Percentiles rank a stretch among this genome's conserved stretches.
Evolutionary conservation across 1,140 invertebrate genomes (phyloP).

Genomic region (Calephelis nemesis): DNA sequence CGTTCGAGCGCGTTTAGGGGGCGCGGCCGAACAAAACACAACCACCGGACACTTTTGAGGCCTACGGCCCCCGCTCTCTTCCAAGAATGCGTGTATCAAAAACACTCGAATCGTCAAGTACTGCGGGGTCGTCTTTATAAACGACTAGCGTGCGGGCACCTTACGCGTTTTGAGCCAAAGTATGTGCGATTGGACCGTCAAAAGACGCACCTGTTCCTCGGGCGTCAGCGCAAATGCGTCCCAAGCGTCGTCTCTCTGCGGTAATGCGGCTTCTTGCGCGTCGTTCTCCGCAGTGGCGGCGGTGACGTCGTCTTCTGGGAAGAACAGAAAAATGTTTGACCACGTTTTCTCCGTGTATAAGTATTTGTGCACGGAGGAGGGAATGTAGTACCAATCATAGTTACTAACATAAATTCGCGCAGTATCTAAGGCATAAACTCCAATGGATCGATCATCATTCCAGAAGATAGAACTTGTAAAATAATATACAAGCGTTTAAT

Average conservation of each 20-base stretch:
- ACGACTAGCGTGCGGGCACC: background rate
- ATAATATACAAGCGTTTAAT: slow-evolving; percentile 11
- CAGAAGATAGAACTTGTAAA: slow-evolving; percentile 7
- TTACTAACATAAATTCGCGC: too few relatives aligned
- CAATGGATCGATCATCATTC: slow-evolving; percentile 9
- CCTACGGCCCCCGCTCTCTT: slow-evolving; percentile 8
- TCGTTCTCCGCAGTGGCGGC: background rate
- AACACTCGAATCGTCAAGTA: background rate
- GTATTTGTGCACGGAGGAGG: too few relatives aligned
- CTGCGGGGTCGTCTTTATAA: slow-evolving; percentile 6
- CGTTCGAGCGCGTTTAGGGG: background rate
- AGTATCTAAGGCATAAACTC: background rate
- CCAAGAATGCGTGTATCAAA: slow-evolving; percentile 3
- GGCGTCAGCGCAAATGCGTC: background rate
- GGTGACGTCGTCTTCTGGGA: background rate
- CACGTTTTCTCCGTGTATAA: too few relatives aligned
- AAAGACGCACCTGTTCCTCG: slow-evolving; percentile 2
- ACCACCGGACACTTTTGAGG: background rate
- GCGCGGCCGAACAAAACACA: slow-evolving; percentile 5
- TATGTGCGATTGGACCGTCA: slow-evolving; percentile 7
- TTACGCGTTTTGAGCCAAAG: slow-evolving; percentile 9
- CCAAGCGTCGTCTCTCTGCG: slow-evolving; percentile 8
- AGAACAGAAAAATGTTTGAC: too few relatives aligned
- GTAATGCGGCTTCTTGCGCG: background rate
- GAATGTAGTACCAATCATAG: too few relatives aligned